A percentile compares a stretch with the other conserved stretches of the same genome.
Evolutionary conservation across 1,140 invertebrate genomes (phyloP).

Genomic region (Trichonephila clavipes): DNA sequence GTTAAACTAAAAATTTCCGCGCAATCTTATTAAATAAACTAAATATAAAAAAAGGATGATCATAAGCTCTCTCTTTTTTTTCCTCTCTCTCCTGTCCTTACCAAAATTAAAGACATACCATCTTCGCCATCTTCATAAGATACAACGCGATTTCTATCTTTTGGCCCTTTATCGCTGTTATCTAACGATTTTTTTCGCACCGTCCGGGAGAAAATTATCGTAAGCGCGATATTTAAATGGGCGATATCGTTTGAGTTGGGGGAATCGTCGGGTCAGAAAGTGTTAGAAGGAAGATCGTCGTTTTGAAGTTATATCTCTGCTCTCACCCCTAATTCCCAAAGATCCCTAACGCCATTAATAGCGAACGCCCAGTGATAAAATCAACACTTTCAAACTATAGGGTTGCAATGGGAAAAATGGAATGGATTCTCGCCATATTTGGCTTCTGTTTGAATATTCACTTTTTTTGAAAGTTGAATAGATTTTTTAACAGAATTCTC

Average conservation of each 20-base stretch:
- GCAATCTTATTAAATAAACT: slow-evolving; percentile 76
- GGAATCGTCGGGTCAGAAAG: slow-evolving; percentile 53
- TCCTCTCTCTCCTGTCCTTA: neutral
- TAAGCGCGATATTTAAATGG: slow-evolving; percentile 72
- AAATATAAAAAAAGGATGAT: slow-evolving; percentile 61
- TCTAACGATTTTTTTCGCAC: slow-evolving; percentile 24
- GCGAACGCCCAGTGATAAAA: slow-evolving; percentile 70
- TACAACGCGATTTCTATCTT: slow-evolving; percentile 61
- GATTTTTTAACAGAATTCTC: neutral
- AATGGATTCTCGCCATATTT: slow-evolving; percentile 4
- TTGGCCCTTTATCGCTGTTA: slow-evolving; percentile 65
- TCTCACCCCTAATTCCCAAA: slow-evolving; percentile 75
- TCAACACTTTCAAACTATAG: slow-evolving; percentile 68
- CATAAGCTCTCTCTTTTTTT: slow-evolving; percentile 47
- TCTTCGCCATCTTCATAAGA: slow-evolving; percentile 60
- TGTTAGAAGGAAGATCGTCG: slow-evolving; percentile 65
- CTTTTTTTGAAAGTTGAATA: neutral
- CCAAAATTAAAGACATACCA: slow-evolving; percentile 69
- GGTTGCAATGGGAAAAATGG: slow-evolving; percentile 40
- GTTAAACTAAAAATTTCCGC: slow-evolving; percentile 76
- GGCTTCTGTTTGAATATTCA: neutral
- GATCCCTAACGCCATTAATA: slow-evolving; percentile 74
- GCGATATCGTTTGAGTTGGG: slow-evolving; percentile 67
- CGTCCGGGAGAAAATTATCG: slow-evolving; percentile 57
- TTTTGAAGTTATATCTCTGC: slow-evolving; percentile 67